Percentiles rank a stretch among this genome's conserved stretches.
Evolutionary conservation across 2,888 invertebrate species (phyloP).

Genomic region (Parnassius smintheus): DNA sequence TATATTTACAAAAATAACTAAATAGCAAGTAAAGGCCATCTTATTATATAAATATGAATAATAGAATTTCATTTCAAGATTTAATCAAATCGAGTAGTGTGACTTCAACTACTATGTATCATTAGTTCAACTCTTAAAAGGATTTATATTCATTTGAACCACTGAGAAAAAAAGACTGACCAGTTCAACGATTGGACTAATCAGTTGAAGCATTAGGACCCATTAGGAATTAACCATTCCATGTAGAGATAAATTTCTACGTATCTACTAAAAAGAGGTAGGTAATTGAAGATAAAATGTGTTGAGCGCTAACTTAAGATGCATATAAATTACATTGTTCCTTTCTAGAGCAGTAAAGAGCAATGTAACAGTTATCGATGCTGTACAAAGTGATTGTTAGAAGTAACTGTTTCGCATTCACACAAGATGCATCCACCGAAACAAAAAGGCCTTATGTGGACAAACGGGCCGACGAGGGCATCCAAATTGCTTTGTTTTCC

Average conservation of each 20-base stretch:
- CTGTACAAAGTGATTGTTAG: slow-evolving; percentile 33
- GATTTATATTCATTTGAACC: too few species aligned
- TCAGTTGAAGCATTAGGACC: too few species aligned
- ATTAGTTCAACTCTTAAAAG: too few species aligned
- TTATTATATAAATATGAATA: too few species aligned
- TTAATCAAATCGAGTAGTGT: too few species aligned
- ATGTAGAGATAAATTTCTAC: slow-evolving; percentile 9
- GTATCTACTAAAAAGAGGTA: slow-evolving; percentile 14
- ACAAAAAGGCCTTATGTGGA: slow-evolving; percentile 38
- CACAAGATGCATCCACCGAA: slow-evolving; percentile 37
- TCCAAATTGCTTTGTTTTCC: slow-evolving; percentile 65
- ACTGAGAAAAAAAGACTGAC: too few species aligned
- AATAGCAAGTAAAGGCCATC: too few species aligned
- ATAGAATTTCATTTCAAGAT: too few species aligned
- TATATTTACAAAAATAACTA: too few species aligned
- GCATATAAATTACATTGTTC: neutral
- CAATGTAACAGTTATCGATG: slow-evolving; percentile 30
- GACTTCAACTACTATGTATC: too few species aligned
- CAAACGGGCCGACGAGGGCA: slow-evolving; percentile 45
- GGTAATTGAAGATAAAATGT: slow-evolving; percentile 13
- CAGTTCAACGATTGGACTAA: too few species aligned
- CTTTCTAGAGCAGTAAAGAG: slow-evolving; percentile 2
- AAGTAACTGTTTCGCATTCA: slow-evolving; percentile 48
- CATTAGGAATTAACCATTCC: too few species aligned
- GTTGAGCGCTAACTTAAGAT: neutral